Base-by-base conservation (phyloP, 2,888 invertebrate species). In the Rhimphoctona megacephalus region DNA sequence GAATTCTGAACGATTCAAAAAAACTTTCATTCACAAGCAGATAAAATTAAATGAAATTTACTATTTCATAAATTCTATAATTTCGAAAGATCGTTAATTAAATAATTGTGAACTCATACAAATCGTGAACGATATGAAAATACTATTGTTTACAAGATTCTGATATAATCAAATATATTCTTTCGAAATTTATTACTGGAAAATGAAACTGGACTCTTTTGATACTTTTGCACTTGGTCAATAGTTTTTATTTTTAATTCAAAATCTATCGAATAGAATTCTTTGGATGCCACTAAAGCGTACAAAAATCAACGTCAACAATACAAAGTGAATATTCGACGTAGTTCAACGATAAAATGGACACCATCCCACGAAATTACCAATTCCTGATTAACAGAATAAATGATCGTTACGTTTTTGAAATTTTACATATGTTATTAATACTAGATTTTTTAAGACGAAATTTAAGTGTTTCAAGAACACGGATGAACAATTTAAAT, bases 281-380 rank as follows among this genome's bases (percentile, higher is more conserved):
- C 30, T 61, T 14, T 6, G 30, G 61, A 61, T 61, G 57, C 25
- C 14, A 25, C 25, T 9, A 54, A 54, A 17, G 61, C 30, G 17
- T 61, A 61, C 30, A 17, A 61, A 30, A 61, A 30, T 30, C 5
- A 49, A 49, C 6, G 61, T 61, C 30, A 30, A 30, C 17, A 25
- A 61, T 30, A 57, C 61, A 17, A 6, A 5, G 61, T 61, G 9
- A 61, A 61, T 17, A 61, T 30, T 61, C 17, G 61, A 30, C 30
- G 17, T 30, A 61, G 1, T 61, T 61, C 30, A 30, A 30, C 61
- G 17, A 61, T 0, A 61, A 17, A 30, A 61, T 6, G 30, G 61
- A 61, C 61, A 61, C 61, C 61, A 61, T 30, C 61, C 61, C 30
- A 61, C 30, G 61, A 30, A 30, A 30, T 61, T 61, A 61, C 61